Evolutionary conservation across 2,888 invertebrate genomes (phyloP).

Genomic region (Portevinia maculata): DNA sequence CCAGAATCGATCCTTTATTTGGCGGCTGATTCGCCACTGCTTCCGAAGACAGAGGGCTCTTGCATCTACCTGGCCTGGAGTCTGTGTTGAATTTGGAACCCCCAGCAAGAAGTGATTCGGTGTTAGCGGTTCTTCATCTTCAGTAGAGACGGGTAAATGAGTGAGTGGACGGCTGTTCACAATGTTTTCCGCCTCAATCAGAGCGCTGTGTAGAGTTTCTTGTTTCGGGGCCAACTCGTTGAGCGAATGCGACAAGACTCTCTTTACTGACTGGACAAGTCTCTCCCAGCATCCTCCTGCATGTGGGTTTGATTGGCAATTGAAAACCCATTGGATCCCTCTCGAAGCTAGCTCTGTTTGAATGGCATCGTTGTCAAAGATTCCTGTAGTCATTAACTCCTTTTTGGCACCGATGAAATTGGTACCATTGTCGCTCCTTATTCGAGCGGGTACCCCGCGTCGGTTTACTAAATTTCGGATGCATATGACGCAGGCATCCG

Average conservation of each 20-base stretch:
- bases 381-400: too few species aligned
- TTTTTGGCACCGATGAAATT: constrained; percentile 52
- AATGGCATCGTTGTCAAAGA: neutral
- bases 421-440: constrained; percentile 59
- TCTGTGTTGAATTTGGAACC: too few species aligned
- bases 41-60: too few species aligned
- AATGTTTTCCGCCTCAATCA: neutral
- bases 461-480: constrained; percentile 57
- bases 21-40: too few species aligned
- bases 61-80: too few species aligned
- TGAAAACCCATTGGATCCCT: neutral
- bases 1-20: too few species aligned
- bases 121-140: too few species aligned
- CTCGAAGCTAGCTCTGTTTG: too few species aligned
- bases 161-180: neutral
- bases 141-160: too few species aligned
- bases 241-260: neutral
- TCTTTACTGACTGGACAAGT: neutral
- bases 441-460: constrained; percentile 37
- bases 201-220: neutral
- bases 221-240: neutral
- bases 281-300: neutral
- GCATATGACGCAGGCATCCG: constrained; percentile 48
- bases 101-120: too few species aligned
- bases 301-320: too few species aligned